Evolutionary conservation across 1,140 invertebrate species (phyloP), one percentile per base, ranked within the genome.

Genomic region (Cheumatopsyche charites): DNA sequence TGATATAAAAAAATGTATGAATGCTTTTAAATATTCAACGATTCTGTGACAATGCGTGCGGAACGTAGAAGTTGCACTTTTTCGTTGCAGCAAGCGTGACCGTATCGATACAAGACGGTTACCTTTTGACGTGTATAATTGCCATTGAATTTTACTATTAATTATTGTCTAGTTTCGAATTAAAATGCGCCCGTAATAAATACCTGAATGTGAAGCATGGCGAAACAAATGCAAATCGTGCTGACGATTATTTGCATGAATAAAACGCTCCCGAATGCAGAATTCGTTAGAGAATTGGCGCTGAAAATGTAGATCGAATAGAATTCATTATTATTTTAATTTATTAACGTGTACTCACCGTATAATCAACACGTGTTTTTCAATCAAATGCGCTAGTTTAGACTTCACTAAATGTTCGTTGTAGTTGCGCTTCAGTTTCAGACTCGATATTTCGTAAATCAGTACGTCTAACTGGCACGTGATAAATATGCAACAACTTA

Each of bases 201-300:
- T 42, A 63, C 62, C 62, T 41, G 1, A 23, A 63, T 43, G 19
- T 63, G 62, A 43, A 63, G 29, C 62, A 63, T 42, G 2, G 62
- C 62, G 19, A 63, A 63, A 12, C 62, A 63, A 42, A 63, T 42
- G 15, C 62, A 41, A 42, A 17, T 11, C 7, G 62, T 63, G 29
- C 62, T 63, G 62, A 41, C 62, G 41, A 63, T 42, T 19, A 63
- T 42, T 42, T 63, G 62, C 26, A 63, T 6, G 26, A 63, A 63
- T 42, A 42, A 41, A 43, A 63, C 15, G 12, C n/a, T 15, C 15
- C 62, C n/a, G 19, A 63, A 63, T 42, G 41, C 62, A 1, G 19
- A 4, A 43, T 63, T 63, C 11, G n/a, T 41, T 12, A 63, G 29
- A 1, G 26, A 11, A 63, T 63, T 63, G 15, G 26, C 62, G 3